Evolutionary conservation across 2,113 vertebrate genomes (phyloP).

Genomic region (Tragelaphus imberbis): DNA sequence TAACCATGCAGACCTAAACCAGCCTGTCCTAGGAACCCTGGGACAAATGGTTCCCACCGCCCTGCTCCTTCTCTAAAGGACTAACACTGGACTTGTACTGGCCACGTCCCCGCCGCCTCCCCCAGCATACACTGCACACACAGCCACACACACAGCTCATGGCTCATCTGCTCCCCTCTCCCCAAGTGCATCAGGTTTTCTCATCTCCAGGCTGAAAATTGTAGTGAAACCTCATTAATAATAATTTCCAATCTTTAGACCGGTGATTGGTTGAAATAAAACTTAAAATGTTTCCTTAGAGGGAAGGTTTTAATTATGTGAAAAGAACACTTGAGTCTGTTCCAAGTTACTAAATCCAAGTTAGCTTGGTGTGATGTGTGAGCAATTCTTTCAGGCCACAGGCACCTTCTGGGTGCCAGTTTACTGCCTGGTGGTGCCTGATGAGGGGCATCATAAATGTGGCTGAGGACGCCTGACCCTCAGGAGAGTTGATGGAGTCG

Average conservation of each 20-base stretch:
- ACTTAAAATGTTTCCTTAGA: background rate
- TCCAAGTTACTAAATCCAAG: background rate
- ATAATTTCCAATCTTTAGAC: background rate
- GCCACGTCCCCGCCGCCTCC: rapidly evolving
- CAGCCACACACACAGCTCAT: background rate
- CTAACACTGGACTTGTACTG: background rate
- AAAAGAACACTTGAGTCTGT: background rate
- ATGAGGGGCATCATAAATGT: background rate
- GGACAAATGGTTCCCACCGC: no score
- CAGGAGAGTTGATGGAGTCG: no score
- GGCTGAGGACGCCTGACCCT: background rate
- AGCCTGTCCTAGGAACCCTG: background rate
- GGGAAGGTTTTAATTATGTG: background rate
- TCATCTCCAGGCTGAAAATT: background rate
- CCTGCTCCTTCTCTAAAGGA: rapidly evolving
- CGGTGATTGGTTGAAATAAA: background rate
- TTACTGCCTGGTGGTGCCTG: background rate
- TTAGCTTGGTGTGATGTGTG: background rate
- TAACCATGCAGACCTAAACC: no score
- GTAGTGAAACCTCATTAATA: background rate
- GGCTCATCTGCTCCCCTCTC: background rate
- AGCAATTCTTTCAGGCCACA: background rate
- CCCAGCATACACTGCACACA: background rate
- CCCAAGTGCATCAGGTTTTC: rapidly evolving
- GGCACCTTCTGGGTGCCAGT: background rate